A percentile compares a stretch with the other conserved stretches of the same genome.
Evolutionary conservation across 1,140 invertebrate species (phyloP).

Genomic region (Drosophila kepulauana): DNA sequence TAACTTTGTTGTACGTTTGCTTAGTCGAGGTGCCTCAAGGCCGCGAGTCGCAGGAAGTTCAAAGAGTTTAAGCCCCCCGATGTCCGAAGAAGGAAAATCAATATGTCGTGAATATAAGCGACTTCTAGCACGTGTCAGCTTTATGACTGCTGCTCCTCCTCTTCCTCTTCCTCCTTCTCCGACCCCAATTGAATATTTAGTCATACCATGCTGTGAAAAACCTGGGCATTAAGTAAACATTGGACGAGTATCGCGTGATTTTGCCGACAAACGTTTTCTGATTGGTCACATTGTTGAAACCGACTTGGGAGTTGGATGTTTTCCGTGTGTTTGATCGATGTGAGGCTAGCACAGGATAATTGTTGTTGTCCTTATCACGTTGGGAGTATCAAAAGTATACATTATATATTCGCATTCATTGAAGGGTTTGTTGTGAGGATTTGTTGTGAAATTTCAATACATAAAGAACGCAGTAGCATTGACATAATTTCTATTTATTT

Average conservation of each 20-base stretch:
- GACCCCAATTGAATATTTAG: slow-evolving; percentile 26
- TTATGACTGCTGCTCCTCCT: neutral
- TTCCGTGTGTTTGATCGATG: slow-evolving; percentile 72
- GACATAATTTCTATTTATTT: slow-evolving; percentile 82
- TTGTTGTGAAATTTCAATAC: slow-evolving; percentile 69
- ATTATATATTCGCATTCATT: neutral
- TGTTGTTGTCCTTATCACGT: slow-evolving; percentile 54
- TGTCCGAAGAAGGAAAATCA: slow-evolving; percentile 47
- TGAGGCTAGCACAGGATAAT: slow-evolving; percentile 32
- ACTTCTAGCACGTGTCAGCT: slow-evolving; percentile 64
- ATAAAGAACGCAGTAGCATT: slow-evolving; percentile 23
- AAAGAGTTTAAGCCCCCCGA: slow-evolving; percentile 64
- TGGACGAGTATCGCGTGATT: slow-evolving; percentile 77
- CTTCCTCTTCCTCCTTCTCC: neutral
- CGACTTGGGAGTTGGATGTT: slow-evolving; percentile 1
- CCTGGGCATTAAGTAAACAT: slow-evolving; percentile 42
- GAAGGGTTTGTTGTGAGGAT: neutral
- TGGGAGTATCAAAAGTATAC: slow-evolving; percentile 36
- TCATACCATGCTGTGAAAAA: slow-evolving; percentile 45
- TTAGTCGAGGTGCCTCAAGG: slow-evolving; percentile 59
- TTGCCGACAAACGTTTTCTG: slow-evolving; percentile 58
- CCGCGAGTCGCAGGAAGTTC: slow-evolving; percentile 75
- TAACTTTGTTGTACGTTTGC: slow-evolving; percentile 58
- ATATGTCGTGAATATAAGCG: slow-evolving; percentile 63
- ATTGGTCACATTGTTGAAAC: slow-evolving; percentile 49